Conservation (phyloP, 2,113 vertebrate species). For the Cavia porcellus region DNA sequence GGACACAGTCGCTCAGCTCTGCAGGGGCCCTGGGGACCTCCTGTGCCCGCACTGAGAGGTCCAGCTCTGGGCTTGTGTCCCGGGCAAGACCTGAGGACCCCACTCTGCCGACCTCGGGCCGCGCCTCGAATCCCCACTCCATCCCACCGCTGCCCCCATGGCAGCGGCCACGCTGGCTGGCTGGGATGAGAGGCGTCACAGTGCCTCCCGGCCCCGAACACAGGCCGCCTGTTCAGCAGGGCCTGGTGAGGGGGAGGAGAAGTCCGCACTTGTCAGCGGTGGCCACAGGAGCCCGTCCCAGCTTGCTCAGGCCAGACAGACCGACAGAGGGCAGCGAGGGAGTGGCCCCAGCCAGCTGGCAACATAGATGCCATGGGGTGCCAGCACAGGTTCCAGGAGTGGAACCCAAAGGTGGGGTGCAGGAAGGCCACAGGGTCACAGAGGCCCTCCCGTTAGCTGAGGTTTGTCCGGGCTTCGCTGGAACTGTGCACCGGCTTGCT, state of each 20-base stretch:
- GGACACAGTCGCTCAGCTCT: not conserved
- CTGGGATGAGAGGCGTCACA: constrained; percentile 70
- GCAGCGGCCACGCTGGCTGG: constrained; percentile 70
- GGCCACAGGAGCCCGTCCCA: constrained; percentile 12
- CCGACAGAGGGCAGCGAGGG: constrained; percentile 60
- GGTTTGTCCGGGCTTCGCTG: not conserved
- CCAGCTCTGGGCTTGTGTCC: not conserved
- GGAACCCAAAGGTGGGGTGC: constrained; percentile 17
- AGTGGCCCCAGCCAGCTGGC: constrained; percentile 63
- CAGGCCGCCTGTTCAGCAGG: constrained; percentile 80
- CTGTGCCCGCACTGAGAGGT: not conserved
- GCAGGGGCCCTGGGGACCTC: not conserved
- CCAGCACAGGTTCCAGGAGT: constrained; percentile 58
- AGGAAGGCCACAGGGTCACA: constrained; percentile 68
- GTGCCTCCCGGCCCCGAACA: constrained; percentile 73
- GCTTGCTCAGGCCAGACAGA: constrained; percentile 33
- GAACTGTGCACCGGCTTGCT: not conserved
- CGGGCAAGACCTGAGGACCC: not conserved
- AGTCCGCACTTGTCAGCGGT: constrained; percentile 74
- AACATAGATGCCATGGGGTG: not conserved
- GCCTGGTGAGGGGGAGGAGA: constrained; percentile 50
- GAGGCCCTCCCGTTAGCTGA: not conserved
- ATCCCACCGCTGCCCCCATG: constrained; percentile 52
- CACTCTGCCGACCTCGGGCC: not conserved
- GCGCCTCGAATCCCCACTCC: constrained; percentile 19